Conservation (phyloP, 2,888 invertebrate genomes). For the Tiliacea aurago region DNA sequence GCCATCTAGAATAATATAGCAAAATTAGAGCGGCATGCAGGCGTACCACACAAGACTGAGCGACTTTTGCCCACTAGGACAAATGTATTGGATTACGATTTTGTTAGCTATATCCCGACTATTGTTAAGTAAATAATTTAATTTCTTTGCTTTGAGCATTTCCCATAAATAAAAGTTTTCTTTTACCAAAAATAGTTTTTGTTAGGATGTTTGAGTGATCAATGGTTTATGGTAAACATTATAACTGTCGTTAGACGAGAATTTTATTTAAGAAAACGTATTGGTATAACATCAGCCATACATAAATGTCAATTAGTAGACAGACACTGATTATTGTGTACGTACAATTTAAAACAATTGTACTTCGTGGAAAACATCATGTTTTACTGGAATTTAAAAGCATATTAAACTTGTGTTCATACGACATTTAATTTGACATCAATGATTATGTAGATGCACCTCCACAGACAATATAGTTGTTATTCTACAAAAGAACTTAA, state of each 20-base stretch:
- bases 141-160: neutral
- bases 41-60: too few species aligned
- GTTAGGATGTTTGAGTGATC: neutral
- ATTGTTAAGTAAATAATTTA: too few species aligned
- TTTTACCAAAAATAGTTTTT: neutral
- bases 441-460: constrained; percentile 4
- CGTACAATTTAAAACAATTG: neutral
- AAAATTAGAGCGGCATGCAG: too few species aligned
- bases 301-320: neutral
- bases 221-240: neutral
- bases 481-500: constrained; percentile 10
- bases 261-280: neutral
- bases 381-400: constrained; percentile 23
- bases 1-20: too few species aligned
- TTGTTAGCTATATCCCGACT: too few species aligned
- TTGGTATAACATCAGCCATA: too few species aligned
- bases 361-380: constrained; percentile 1
- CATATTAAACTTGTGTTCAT: constrained; percentile 29
- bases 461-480: neutral
- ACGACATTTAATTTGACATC: constrained; percentile 26
- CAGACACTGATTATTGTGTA: constrained; percentile 1
- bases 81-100: too few species aligned
- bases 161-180: neutral
- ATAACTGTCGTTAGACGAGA: neutral
- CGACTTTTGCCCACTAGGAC: too few species aligned